Percentiles rank a stretch among this genome's conserved stretches.
These are phyloP conservation scores for Numida meleagris DNA, from an alignment of 2,113 vertebrate genomes.

Conservation along the genomic window DNA sequence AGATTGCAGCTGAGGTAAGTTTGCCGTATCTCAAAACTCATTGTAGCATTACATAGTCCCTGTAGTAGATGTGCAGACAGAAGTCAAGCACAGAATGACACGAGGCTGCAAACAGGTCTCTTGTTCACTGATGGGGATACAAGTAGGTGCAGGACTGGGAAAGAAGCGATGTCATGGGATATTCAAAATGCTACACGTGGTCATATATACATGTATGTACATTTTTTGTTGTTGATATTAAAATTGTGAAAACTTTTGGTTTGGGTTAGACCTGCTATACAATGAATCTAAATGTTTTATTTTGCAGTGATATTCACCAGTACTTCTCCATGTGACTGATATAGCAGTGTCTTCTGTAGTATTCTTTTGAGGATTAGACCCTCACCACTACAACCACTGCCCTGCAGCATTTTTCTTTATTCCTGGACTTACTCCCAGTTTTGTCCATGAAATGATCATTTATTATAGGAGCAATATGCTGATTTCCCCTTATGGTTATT, in stretches of 20 bases:
- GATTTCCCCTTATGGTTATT: conserved; percentile 52
- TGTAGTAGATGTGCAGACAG: rapidly evolving
- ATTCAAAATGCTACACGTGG: background rate
- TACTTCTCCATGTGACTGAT: conserved; percentile 1
- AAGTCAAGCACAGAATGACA: background rate
- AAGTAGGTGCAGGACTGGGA: background rate
- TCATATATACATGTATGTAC: background rate
- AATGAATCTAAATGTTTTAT: background rate
- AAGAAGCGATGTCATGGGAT: background rate
- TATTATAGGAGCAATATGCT: conserved; percentile 62
- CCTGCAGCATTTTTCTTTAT: conserved; percentile 35
- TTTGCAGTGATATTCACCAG: background rate
- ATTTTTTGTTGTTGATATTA: background rate
- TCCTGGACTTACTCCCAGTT: conserved; percentile 59
- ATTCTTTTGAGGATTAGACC: conserved; percentile 2
- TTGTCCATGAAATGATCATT: conserved; percentile 61
- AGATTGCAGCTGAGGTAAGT: background rate
- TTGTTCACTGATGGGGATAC: background rate
- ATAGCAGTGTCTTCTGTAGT: background rate
- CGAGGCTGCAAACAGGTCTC: background rate
- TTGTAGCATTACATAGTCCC: rapidly evolving
- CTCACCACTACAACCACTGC: background rate
- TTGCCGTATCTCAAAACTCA: background rate
- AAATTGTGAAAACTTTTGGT: background rate
- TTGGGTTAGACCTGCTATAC: background rate